phyloP scores from a whole-genome alignment of 2,113 vertebrate species.

The Clarias magur region DNA sequence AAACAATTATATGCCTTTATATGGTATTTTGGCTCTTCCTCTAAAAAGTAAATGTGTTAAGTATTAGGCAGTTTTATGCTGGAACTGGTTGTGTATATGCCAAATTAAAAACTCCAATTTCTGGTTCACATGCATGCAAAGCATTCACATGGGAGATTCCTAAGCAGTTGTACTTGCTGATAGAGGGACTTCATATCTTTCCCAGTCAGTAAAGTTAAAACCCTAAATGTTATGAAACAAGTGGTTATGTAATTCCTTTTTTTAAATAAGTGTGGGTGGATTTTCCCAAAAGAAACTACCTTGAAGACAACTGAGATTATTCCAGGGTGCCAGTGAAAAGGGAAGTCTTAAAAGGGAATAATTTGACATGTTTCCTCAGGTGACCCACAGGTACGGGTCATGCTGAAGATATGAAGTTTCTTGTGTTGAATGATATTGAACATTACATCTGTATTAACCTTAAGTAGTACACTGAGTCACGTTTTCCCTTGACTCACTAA shows the following conservation, averaged over 20 bases:
- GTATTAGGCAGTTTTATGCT: no score
- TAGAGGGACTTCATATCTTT: not conserved
- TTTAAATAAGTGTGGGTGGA: not conserved
- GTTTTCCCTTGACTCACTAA: not conserved
- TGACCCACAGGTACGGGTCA: not conserved
- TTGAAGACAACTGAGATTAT: not conserved
- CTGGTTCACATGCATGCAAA: no score
- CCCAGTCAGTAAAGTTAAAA: not conserved
- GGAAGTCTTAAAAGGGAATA: not conserved
- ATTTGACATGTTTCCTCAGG: not conserved
- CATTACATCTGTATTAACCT: no score
- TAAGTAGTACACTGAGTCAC: not conserved
- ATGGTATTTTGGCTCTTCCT: no score
- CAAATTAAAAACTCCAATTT: not conserved
- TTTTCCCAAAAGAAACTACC: constrained; percentile 8
- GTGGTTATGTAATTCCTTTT: no score
- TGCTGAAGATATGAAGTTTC: not conserved
- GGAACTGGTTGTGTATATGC: no score
- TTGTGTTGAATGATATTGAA: no score
- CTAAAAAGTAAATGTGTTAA: not conserved
- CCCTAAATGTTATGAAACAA: no score
- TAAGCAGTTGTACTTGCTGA: not conserved
- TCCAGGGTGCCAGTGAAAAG: not conserved
- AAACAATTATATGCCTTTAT: not conserved
- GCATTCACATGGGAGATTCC: not conserved